phyloP scores from a whole-genome alignment of 2,113 vertebrate genomes.

The Gila orcuttii region DNA sequence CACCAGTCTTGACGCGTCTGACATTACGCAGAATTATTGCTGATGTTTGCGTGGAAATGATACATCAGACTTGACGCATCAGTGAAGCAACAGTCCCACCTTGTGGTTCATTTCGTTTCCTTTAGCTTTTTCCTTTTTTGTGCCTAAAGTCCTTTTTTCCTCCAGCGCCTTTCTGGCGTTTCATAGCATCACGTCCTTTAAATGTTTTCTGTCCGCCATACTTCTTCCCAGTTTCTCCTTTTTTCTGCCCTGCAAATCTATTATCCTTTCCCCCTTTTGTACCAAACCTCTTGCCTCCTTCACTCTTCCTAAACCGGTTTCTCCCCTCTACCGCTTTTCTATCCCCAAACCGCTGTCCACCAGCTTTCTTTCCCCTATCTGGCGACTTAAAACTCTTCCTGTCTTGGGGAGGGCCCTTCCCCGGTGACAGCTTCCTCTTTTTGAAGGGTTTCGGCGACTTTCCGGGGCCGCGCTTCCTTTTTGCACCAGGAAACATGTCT shows the following conservation, averaged over 20 bases:
- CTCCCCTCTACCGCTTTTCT: slow-evolving; percentile 59
- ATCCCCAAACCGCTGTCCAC: slow-evolving; percentile 61
- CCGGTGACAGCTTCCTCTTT: slow-evolving; percentile 62
- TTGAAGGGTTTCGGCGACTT: slow-evolving; percentile 61
- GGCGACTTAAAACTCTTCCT: not conserved
- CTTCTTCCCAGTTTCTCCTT: slow-evolving; percentile 50
- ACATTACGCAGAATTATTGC: not conserved
- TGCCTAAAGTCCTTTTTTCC: slow-evolving; percentile 69
- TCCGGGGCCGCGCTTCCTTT: slow-evolving; percentile 60
- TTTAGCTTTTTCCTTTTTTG: slow-evolving; percentile 72
- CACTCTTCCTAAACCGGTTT: slow-evolving; percentile 47
- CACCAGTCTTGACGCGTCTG: not conserved
- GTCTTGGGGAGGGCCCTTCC: slow-evolving; percentile 12
- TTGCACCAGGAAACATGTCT: slow-evolving; percentile 78
- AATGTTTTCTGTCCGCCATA: slow-evolving; percentile 66
- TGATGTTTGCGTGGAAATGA: not conserved
- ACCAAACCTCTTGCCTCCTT: slow-evolving; percentile 53
- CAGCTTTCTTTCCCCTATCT: slow-evolving; percentile 13
- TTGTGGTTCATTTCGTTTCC: not conserved
- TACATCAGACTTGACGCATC: not conserved
- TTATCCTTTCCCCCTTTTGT: slow-evolving; percentile 23
- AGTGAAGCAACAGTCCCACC: slow-evolving; percentile 38
- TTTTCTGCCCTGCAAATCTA: slow-evolving; percentile 40
- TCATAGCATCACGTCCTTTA: slow-evolving; percentile 57
- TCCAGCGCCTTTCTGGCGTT: slow-evolving; percentile 50